Percentiles rank a stretch among this genome's conserved stretches.
These are phyloP conservation scores for Acleris laterana DNA, from an alignment of 2,888 invertebrate species.

Conservation along the genomic window DNA sequence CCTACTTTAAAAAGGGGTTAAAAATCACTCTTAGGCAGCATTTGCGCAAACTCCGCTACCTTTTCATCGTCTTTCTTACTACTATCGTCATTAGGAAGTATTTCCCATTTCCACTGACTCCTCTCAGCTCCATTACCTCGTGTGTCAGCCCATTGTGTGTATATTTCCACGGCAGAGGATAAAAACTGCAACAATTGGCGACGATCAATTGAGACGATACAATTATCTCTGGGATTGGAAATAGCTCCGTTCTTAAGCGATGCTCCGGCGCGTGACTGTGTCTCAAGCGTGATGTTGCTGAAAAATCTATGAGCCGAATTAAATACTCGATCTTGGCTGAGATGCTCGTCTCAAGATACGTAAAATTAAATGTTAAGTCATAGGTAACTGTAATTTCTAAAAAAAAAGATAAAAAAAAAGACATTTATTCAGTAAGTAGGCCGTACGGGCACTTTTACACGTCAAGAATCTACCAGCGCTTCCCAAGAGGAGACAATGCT, in stretches of 20 bases:
- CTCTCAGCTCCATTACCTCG: constrained; percentile 19
- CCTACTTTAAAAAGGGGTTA: no score
- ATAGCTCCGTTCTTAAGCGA: constrained; percentile 17
- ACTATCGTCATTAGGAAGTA: background rate
- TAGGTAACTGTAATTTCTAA: no score
- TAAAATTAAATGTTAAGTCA: no score
- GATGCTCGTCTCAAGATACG: background rate
- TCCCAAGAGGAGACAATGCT: no score
- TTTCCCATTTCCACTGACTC: constrained; percentile 30
- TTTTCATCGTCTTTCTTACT: no score
- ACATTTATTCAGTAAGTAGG: no score
- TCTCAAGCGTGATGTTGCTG: background rate
- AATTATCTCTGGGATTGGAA: constrained; percentile 35
- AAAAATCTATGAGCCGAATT: background rate
- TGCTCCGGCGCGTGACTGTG: constrained; percentile 2
- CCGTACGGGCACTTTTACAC: no score
- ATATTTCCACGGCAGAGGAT: constrained; percentile 54
- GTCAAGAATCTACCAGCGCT: no score
- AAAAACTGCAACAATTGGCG: constrained; percentile 50
- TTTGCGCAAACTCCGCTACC: no score
- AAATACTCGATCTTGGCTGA: background rate
- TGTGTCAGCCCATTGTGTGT: constrained; percentile 50
- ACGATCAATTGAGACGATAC: constrained; percentile 45
- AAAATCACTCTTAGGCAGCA: no score
- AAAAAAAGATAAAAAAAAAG: no score